Evolutionary conservation across 2,888 invertebrate genomes (phyloP).

Genomic region (Trichogramma dendrolimi): DNA sequence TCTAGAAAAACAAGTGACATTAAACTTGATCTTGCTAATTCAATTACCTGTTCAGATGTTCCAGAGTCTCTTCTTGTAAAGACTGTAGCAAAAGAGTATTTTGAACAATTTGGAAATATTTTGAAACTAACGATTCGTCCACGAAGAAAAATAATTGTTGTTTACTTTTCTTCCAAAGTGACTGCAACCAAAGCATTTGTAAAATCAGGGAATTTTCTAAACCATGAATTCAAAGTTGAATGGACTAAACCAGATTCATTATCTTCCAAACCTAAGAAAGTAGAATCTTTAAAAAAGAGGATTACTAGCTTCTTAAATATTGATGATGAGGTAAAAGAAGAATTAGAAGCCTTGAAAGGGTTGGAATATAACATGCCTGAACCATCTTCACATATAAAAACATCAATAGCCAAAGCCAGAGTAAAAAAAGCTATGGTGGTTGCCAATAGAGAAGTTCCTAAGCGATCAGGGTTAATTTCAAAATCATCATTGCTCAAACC

Average conservation of each 20-base stretch:
- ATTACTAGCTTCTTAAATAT: conserved; percentile 43
- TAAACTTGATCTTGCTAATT: conserved; percentile 35
- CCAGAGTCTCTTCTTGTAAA: conserved; percentile 64
- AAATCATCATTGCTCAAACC: neutral
- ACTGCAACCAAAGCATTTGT: conserved; percentile 60
- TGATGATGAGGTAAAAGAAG: conserved; percentile 67
- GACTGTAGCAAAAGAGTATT: conserved; percentile 62
- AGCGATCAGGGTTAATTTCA: conserved; percentile 13
- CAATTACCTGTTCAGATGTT: conserved; percentile 58
- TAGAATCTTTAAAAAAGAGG: conserved; percentile 33
- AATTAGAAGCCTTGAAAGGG: conserved; percentile 65
- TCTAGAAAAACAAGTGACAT: conserved; percentile 32
- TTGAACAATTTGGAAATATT: conserved; percentile 69
- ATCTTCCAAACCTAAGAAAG: conserved; percentile 33
- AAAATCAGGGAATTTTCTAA: conserved; percentile 61
- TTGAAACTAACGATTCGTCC: conserved; percentile 63
- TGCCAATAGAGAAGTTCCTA: conserved; percentile 13
- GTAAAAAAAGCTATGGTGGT: conserved; percentile 11
- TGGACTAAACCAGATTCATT: conserved; percentile 56
- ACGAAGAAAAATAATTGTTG: conserved; percentile 62
- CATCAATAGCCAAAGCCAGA: neutral
- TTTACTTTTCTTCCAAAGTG: conserved; percentile 65
- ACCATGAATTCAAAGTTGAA: conserved; percentile 60
- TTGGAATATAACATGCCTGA: conserved; percentile 44
- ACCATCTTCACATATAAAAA: neutral